phyloP scores from a whole-genome alignment of 2,113 vertebrate species.

The western clawed frog (Xenopus tropicalis) region UCB_Xtro_10.0 CM004449.2:19678001-19678500 shows the following conservation, averaged over 20 bases:
- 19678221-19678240: too few species aligned
- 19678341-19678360: constrained; percentile 36
- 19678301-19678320: constrained; percentile 34
- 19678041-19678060: too few species aligned
- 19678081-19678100: too few species aligned
- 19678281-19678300: constrained; percentile 31
- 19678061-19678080: too few species aligned
- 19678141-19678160: too few species aligned
- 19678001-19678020: too few species aligned
- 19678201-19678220: too few species aligned
- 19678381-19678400: constrained; percentile 44
- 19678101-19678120: too few species aligned
- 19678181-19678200: too few species aligned
- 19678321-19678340: constrained; percentile 39
- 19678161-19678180: too few species aligned
- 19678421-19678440: constrained; percentile 29
- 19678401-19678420: constrained; percentile 39
- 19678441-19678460: constrained; percentile 26
- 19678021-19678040: too few species aligned
- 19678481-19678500: not conserved
- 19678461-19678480: not conserved
- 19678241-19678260: not conserved
- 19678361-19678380: constrained; percentile 44
- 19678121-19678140: too few species aligned
- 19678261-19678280: constrained; percentile 2